These are phyloP conservation scores for Pseudorasbora parva DNA, from an alignment of 2,113 vertebrate species.

Conservation along the genomic window DNA sequence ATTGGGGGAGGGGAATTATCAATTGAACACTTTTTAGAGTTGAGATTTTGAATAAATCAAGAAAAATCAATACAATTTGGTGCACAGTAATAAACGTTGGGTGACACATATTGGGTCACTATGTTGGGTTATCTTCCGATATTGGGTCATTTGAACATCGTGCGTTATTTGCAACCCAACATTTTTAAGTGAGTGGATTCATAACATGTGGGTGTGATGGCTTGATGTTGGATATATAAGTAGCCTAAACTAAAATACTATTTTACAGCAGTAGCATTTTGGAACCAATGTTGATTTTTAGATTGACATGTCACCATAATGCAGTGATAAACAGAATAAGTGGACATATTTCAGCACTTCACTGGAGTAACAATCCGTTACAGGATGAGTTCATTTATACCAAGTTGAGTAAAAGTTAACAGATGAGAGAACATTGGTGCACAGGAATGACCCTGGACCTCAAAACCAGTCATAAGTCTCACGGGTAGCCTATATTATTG, in stretches of 20 bases:
- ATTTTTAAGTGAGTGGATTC: neutral
- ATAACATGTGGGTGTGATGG: neutral
- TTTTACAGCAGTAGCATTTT: neutral
- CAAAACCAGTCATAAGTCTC: too few species aligned
- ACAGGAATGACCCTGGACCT: too few species aligned
- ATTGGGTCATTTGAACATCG: too few species aligned
- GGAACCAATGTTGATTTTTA: neutral
- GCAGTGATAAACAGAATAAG: neutral
- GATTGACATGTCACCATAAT: neutral
- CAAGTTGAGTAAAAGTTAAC: neutral
- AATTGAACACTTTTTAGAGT: neutral
- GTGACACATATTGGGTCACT: too few species aligned
- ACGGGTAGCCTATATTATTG: too few species aligned
- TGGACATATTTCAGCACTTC: neutral
- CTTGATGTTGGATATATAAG: neutral
- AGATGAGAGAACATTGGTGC: too few species aligned
- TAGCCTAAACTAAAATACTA: neutral
- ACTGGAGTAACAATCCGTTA: neutral
- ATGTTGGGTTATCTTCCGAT: too few species aligned
- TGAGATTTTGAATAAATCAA: neutral
- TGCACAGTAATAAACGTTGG: too few species aligned
- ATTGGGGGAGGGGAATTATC: neutral
- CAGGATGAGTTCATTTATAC: neutral
- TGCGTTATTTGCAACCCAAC: too few species aligned
- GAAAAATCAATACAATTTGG: too few species aligned